Conservation (phyloP, 2,113 vertebrate species). For the Clupea harengus region DNA sequence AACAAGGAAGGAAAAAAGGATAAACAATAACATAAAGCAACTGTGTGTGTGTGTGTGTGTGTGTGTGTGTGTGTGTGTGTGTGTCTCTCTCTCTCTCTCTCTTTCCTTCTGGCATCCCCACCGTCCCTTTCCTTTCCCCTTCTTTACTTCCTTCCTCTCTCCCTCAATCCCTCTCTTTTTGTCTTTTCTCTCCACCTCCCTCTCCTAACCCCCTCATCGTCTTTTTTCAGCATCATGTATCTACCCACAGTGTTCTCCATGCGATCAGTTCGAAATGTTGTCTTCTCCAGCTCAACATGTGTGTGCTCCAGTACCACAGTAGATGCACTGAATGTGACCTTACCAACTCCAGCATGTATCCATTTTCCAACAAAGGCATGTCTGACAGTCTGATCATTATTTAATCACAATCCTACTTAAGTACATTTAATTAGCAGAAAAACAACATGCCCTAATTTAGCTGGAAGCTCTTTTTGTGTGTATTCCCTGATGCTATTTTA, state of each 20-base stretch:
- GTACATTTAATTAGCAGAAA: constrained; percentile 11
- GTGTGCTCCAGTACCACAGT: not conserved
- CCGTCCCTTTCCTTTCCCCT: not conserved
- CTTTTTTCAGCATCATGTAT: not conserved
- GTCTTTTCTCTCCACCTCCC: not conserved
- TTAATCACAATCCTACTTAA: not conserved
- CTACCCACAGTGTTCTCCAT: not conserved
- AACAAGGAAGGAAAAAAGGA: not conserved
- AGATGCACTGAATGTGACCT: not conserved
- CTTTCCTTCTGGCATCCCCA: not conserved
- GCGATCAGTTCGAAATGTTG: not conserved
- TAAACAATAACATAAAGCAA: not conserved
- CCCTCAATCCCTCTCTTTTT: not conserved
- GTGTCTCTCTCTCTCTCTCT: not conserved
- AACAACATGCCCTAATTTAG: constrained; percentile 5
- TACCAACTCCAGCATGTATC: not conserved
- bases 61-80: not conserved
- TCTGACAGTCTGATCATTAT: constrained; percentile 10
- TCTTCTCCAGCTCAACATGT: not conserved
- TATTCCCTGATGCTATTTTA: constrained; percentile 3
- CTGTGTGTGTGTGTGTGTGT: not conserved
- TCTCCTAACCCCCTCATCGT: not conserved
- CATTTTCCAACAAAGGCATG: not conserved
- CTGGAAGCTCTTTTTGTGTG: not conserved
- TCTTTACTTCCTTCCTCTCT: not conserved